These are phyloP conservation scores for Phalanger gymnotis DNA, from an alignment of 2,797 vertebrate genomes.

Conservation along the genomic window DNA sequence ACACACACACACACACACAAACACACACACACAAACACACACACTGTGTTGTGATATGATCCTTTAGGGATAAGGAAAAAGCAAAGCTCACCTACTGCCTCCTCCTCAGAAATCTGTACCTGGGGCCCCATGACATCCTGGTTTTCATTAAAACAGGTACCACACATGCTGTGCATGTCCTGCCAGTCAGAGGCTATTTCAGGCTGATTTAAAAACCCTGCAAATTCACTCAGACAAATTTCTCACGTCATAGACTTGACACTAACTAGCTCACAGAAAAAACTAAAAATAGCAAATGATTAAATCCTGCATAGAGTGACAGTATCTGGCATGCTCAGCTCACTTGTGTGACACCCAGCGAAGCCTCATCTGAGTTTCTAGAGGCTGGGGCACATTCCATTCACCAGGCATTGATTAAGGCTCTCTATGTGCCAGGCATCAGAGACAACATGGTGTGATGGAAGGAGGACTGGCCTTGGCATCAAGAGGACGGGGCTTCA, in stretches of 20 bases:
- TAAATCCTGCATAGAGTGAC: neutral
- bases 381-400: too few species aligned
- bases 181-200: constrained; percentile 12
- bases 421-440: neutral
- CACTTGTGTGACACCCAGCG: neutral
- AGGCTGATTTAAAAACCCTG: neutral
- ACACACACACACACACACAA: too few species aligned
- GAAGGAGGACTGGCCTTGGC: too few species aligned
- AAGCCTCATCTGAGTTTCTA: too few species aligned
- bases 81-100: neutral
- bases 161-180: neutral
- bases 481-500: too few species aligned
- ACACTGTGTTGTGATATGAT: neutral
- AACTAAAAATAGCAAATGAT: constrained; percentile 25
- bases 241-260: neutral
- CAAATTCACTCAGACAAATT: constrained; percentile 48
- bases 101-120: neutral
- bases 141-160: constrained; percentile 39
- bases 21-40: too few species aligned
- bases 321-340: neutral
- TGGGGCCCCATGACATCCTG: neutral
- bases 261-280: constrained; percentile 25
- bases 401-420: neutral
- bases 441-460: too few species aligned
- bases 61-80: constrained; percentile 34